These are phyloP conservation scores for Magallana nippona DNA, from an alignment of 2,888 invertebrate genomes.

Conservation along the genomic window DNA sequence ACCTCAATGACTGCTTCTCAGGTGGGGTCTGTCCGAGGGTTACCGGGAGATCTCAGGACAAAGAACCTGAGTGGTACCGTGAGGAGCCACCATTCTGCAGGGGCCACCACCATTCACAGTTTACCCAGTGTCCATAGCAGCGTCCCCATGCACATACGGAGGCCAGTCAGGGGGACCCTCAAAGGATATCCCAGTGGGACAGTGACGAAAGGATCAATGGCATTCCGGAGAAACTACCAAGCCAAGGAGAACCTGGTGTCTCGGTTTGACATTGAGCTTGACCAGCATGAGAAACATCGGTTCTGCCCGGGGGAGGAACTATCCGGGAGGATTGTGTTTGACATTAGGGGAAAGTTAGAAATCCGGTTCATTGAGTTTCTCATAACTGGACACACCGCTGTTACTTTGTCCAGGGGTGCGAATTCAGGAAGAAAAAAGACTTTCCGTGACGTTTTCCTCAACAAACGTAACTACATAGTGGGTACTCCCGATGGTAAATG, in stretches of 20 bases:
- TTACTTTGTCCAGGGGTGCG: constrained; percentile 47
- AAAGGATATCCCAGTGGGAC: constrained; percentile 34
- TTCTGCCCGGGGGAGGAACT: constrained; percentile 73
- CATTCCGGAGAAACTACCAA: constrained; percentile 56
- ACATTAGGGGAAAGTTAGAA: constrained; percentile 66
- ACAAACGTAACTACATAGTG: constrained; percentile 71
- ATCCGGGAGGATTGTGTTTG: constrained; percentile 70
- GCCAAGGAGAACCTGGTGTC: constrained; percentile 64
- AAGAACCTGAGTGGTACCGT: constrained; percentile 54
- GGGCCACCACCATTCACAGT: constrained; percentile 42
- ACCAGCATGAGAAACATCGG: constrained; percentile 60
- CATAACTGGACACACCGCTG: constrained; percentile 69
- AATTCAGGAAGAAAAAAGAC: constrained; percentile 54
- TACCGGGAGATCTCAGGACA: constrained; percentile 38
- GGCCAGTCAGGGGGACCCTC: neutral
- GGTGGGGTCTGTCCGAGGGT: constrained; percentile 14
- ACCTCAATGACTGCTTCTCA: neutral
- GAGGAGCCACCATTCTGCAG: constrained; percentile 51
- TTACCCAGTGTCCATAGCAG: neutral
- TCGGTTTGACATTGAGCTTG: constrained; percentile 72
- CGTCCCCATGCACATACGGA: neutral
- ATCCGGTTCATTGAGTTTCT: constrained; percentile 73
- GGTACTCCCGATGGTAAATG: constrained; percentile 67
- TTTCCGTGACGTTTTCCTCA: constrained; percentile 68
- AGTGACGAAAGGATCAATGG: constrained; percentile 44